Conservation (phyloP, 2,113 vertebrate species). For the Dolichotis patagonum region DNA sequence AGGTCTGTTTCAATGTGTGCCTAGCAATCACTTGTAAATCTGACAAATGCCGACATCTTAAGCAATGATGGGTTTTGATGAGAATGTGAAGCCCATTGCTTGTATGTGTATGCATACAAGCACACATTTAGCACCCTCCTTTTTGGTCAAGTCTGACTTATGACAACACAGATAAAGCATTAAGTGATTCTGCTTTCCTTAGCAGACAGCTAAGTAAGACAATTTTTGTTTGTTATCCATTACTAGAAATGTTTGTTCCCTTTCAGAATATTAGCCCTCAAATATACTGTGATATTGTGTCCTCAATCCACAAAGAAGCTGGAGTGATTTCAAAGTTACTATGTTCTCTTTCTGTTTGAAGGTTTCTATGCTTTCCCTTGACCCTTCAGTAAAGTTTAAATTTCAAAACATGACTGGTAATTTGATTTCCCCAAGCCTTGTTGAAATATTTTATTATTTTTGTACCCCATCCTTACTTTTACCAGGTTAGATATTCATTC, state of each 20-base stretch:
- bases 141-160: not conserved
- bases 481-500: not conserved
- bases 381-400: not conserved
- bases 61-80: constrained; percentile 23
- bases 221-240: not conserved
- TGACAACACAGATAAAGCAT: not conserved
- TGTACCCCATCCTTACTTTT: not conserved
- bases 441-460: constrained; percentile 14
- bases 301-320: not conserved
- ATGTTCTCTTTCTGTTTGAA: not conserved
- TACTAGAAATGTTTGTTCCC: not conserved
- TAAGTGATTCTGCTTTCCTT: not conserved
- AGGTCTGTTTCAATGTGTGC: not conserved
- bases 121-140: not conserved
- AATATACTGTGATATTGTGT: not conserved
- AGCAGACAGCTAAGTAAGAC: not conserved
- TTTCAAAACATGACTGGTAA: not conserved
- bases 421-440: not conserved
- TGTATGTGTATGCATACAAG: not conserved
- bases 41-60: not conserved
- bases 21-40: not conserved
- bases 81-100: not conserved
- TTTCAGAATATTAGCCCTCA: not conserved
- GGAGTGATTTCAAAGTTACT: constrained; percentile 20
- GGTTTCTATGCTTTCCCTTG: not conserved